A percentile compares a stretch with the other conserved stretches of the same genome.
Conservation (phyloP, 2,797 vertebrate genomes). For the Hirundo rustica region DNA sequence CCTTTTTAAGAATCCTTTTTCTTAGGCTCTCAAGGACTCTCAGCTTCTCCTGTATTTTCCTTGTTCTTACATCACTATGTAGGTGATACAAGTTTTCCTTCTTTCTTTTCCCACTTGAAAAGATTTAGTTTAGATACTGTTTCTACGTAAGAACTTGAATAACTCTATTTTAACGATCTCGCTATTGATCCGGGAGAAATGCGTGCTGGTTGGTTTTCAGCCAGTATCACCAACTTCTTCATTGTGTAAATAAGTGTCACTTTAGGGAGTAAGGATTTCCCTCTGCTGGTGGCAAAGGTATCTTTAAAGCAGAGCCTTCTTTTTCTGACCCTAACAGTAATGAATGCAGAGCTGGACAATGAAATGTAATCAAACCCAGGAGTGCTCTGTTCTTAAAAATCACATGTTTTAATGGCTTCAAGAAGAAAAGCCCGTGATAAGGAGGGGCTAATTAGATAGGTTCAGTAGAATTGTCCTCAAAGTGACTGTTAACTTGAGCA, state of each 20-base stretch:
- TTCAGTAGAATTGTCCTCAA: not conserved
- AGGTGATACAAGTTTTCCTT: not conserved
- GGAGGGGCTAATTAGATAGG: not conserved
- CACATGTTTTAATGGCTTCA: not conserved
- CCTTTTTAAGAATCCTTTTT: not conserved
- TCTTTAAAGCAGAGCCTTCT: not conserved
- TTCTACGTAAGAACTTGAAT: not conserved
- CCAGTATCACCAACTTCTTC: not conserved
- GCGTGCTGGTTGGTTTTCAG: not conserved
- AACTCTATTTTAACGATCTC: not conserved
- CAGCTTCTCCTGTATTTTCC: not conserved
- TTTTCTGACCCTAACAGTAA: not conserved
- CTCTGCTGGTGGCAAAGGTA: not conserved
- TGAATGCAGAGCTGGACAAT: not conserved
- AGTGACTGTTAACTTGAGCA: not conserved
- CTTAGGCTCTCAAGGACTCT: not conserved
- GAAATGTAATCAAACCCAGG: not conserved
- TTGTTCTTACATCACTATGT: not conserved
- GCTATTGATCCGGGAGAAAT: not conserved
- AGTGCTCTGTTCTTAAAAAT: not conserved
- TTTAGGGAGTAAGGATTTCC: not conserved
- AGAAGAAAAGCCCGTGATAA: not conserved
- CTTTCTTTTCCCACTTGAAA: not conserved
- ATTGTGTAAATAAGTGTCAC: not conserved
- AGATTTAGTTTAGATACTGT: not conserved